Base-by-base conservation (phyloP, 2,113 vertebrate genomes). In the Myodes glareolus region DNA sequence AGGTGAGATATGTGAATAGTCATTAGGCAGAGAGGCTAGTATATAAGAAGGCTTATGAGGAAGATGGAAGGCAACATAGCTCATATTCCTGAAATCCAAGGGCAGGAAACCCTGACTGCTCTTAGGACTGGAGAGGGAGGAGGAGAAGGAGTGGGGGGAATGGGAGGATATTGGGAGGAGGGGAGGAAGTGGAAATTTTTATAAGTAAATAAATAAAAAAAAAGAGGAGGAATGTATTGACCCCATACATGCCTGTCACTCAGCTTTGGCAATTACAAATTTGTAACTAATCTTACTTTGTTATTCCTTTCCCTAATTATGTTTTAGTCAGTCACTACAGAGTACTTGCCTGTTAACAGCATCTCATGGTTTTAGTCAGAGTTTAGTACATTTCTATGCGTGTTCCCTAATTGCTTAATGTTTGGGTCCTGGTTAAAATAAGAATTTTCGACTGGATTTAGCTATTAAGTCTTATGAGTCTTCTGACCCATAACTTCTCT, bases 371-470 rank as follows among this genome's bases (percentile, higher is more conserved):
- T 87, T 85, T 88, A 84, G 50, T 90, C 10, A 86, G 50, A 77
- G 10, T 33, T 85, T 52, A 39, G 25, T 72, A 82, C 1, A 80
- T 92, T 92, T 92, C 14, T 61, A 36, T 81, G 42, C 45, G 29
- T 94, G 58, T 81, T 86, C 84, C 23, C 4, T 92, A 7, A 85
- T 72, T 85, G 55, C 10, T 73, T 78, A 94, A 81, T 87, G 42
- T 90, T 92, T 94, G n/a, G 65, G 85, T 94, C 65, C 68, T 36
- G 4, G 76, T 92, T 92, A 77, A 94, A 72, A 68, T 23, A 31
- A 52, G 42, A 25, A 91, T 33, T 75, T 21, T 39, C 82, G 39
- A 63, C 36, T 82, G 25, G 9, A 55, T 87, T 91, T 96, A 36
- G 50, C 77, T 87, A 45, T 47, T 68, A 72, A 31, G 10, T 88